Percentiles rank a stretch among this genome's conserved stretches.
phyloP scores from a whole-genome alignment of 1,140 invertebrate species.

The Drosophila repletoides region DNA sequence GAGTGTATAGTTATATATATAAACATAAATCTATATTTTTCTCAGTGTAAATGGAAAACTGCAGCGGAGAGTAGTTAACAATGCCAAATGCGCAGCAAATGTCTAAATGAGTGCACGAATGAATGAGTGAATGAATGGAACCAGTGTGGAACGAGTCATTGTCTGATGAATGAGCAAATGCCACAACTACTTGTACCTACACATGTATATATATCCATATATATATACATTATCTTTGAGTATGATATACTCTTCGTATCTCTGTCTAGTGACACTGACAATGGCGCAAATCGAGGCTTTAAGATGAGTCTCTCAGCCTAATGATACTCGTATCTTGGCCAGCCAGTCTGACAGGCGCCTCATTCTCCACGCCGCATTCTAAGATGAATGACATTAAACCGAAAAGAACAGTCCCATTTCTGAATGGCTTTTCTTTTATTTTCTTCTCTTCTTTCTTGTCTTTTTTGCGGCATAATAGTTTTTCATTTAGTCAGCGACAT shows the following conservation, averaged over 20 bases:
- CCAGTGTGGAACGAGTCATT: constrained; percentile 3
- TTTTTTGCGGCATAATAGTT: not conserved
- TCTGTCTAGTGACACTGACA: constrained; percentile 29
- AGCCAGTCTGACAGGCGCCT: not conserved
- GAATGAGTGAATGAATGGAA: too few species aligned
- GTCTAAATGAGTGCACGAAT: constrained; percentile 61
- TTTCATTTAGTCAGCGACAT: not conserved
- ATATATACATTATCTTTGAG: not conserved
- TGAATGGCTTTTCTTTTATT: constrained; percentile 17
- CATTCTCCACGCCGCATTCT: not conserved
- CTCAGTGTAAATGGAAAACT: constrained; percentile 1
- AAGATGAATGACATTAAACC: constrained; percentile 56
- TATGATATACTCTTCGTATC: too few species aligned
- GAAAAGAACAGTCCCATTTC: constrained; percentile 44
- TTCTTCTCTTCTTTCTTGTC: not conserved
- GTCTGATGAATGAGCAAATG: constrained; percentile 43
- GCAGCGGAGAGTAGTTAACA: constrained; percentile 48
- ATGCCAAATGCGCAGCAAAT: constrained; percentile 69
- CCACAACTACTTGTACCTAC: not conserved
- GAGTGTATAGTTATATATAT: too few species aligned
- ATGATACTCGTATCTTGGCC: not conserved
- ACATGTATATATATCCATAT: not conserved
- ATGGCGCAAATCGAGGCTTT: constrained; percentile 51
- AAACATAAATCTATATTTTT: too few species aligned
- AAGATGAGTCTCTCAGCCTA: constrained; percentile 29